Evolutionary conservation across 2,113 vertebrate species (phyloP).

Genomic region (Lichenostomus cassidix): DNA sequence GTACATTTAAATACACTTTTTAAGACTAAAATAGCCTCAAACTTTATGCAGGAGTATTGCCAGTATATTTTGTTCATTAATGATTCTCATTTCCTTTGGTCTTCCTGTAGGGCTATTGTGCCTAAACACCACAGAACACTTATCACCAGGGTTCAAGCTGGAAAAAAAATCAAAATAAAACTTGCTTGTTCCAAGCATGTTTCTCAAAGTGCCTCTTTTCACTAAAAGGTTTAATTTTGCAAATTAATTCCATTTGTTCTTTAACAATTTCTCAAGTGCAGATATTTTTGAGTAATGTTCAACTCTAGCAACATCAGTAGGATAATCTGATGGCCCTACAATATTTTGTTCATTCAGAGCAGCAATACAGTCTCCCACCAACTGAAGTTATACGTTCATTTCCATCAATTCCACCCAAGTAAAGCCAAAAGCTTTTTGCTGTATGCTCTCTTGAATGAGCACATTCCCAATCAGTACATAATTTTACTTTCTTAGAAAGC

Average conservation of each 20-base stretch:
- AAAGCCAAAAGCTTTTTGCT: not conserved
- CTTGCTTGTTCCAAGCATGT: not conserved
- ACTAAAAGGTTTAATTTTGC: not conserved
- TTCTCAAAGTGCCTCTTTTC: not conserved
- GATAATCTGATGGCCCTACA: not conserved
- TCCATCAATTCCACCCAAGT: not conserved
- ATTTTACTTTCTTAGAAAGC: not conserved
- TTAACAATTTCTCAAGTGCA: not conserved
- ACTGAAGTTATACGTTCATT: not conserved
- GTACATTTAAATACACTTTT: not conserved
- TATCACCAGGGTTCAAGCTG: not conserved
- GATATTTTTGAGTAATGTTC: not conserved
- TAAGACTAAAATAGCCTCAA: not conserved
- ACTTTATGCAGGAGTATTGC: not conserved
- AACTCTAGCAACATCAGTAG: not conserved
- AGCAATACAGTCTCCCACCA: not conserved
- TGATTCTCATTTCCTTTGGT: not conserved
- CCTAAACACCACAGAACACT: not conserved
- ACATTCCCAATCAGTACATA: not conserved
- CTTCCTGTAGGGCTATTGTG: not conserved
- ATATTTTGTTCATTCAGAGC: not conserved
- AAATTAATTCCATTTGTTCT: not conserved
- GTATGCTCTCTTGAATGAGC: accelerated
- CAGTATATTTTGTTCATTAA: not conserved
- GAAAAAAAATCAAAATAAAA: not conserved